Conservation (phyloP, 1,140 invertebrate species). For the Anoplolepis gracilipes region DNA sequence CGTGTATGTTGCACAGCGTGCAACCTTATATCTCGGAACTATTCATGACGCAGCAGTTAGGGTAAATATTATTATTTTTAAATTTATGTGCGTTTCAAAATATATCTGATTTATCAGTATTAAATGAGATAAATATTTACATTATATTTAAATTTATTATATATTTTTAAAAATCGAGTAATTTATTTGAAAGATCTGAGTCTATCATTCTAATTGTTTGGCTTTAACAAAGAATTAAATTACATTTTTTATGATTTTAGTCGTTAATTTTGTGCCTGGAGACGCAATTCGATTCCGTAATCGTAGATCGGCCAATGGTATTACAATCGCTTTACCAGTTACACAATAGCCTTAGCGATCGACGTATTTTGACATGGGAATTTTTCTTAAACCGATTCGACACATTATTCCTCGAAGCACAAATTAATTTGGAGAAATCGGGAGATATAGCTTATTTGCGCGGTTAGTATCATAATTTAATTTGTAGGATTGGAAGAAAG, state of each 20-base stretch:
- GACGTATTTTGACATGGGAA: conserved; percentile 97
- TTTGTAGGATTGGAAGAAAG: background rate
- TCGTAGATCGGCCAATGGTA: conserved; percentile 98
- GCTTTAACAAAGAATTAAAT: background rate
- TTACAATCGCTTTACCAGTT: conserved; percentile 98
- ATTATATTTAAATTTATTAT: background rate
- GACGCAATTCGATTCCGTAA: conserved; percentile 97
- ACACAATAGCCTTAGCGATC: conserved; percentile 96
- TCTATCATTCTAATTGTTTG: background rate
- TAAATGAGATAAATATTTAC: background rate
- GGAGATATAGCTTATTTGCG: conserved; percentile 93
- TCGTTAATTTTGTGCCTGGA: conserved; percentile 94
- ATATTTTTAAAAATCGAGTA: background rate
- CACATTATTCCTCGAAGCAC: conserved; percentile 97
- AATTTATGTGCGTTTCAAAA: background rate
- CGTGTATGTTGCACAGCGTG: conserved; percentile 96
- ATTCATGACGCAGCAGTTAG: conserved; percentile 95
- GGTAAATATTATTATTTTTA: conserved; percentile 83
- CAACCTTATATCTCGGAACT: conserved; percentile 96
- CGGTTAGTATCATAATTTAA: conserved; percentile 88
- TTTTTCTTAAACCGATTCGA: conserved; percentile 99
- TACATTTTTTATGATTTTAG: conserved; percentile 84
- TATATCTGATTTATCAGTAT: background rate
- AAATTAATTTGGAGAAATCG: conserved; percentile 94
- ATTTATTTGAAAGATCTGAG: background rate